Conservation (phyloP, 1,140 invertebrate genomes). For the Steinernema khuongi region DNA sequence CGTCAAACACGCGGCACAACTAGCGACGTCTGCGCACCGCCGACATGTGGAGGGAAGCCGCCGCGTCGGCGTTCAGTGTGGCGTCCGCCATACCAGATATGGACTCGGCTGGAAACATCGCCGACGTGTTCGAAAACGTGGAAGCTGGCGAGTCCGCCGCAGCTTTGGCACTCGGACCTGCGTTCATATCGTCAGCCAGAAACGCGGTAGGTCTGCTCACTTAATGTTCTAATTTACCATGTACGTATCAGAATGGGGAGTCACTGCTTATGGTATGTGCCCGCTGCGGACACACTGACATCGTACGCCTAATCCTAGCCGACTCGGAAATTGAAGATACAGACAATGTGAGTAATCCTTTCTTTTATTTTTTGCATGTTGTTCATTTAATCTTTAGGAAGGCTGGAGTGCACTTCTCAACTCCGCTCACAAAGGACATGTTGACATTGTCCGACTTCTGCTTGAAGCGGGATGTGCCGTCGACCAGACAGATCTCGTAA, state of each 20-base stretch:
- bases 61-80: conserved; percentile 27
- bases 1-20: background rate
- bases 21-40: conserved; percentile 16
- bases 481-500: conserved; percentile 85
- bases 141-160: conserved; percentile 20
- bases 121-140: conserved; percentile 39
- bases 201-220: conserved; percentile 18
- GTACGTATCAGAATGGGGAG: conserved; percentile 43
- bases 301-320: conserved; percentile 36
- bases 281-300: conserved; percentile 43
- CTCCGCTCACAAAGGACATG: conserved; percentile 80
- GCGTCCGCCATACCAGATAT: conserved; percentile 36
- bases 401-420: conserved; percentile 85
- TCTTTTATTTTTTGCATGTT: background rate
- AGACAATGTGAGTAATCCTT: conserved; percentile 39
- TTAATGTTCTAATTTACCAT: background rate
- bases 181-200: conserved; percentile 12
- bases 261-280: conserved; percentile 53
- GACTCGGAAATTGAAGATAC: conserved; percentile 55
- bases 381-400: conserved; percentile 64
- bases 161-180: conserved; percentile 23
- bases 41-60: conserved; percentile 34
- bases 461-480: conserved; percentile 78
- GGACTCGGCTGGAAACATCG: conserved; percentile 29
- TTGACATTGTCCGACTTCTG: conserved; percentile 74